Conservation (phyloP, 1,140 invertebrate genomes). For the Latrodectus geometricus region DNA sequence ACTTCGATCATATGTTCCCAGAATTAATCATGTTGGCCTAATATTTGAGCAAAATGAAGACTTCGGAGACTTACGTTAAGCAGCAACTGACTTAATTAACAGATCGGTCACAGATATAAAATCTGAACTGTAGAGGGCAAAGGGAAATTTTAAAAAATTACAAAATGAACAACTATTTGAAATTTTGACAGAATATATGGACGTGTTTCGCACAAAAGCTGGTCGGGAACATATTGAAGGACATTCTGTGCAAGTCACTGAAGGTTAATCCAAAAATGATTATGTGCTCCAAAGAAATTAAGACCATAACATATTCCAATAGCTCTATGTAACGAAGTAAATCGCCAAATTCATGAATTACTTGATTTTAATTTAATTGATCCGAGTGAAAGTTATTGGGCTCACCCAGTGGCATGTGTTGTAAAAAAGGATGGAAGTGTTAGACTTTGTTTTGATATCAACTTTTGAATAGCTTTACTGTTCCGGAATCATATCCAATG, state of each 20-base stretch:
- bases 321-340: neutral
- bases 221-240: neutral
- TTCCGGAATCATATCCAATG: constrained; percentile 71
- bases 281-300: neutral
- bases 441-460: constrained; percentile 69
- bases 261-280: too few relatives aligned
- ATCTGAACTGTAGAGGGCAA: neutral
- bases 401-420: constrained; percentile 69
- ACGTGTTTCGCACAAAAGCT: neutral
- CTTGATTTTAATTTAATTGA: neutral
- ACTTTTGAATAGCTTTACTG: constrained; percentile 69
- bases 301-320: neutral
- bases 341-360: neutral
- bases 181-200: neutral
- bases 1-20: neutral
- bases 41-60: neutral
- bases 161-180: neutral
- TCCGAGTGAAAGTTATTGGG: constrained; percentile 69
- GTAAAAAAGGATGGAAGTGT: constrained; percentile 67
- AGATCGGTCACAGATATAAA: neutral
- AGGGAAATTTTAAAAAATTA: neutral
- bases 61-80: neutral
- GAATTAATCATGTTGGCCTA: neutral
- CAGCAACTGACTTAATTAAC: neutral
- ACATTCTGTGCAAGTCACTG: neutral